These are phyloP conservation scores for Triplophysa tibetana DNA, from an alignment of 2,113 vertebrate species.

Conservation along the genomic window DNA sequence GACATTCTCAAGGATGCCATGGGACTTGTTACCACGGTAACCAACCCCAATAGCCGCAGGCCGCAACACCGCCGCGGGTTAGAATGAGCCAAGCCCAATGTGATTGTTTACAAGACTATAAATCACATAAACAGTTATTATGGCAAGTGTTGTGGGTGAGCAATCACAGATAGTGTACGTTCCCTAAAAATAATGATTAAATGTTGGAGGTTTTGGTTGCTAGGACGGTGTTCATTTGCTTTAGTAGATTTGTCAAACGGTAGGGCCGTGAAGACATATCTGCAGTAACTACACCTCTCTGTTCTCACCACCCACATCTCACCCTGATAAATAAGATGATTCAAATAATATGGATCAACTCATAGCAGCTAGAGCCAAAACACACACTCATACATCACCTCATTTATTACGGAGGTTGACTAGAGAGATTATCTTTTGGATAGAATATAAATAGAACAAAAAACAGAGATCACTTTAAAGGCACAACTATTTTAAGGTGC, in stretches of 20 bases:
- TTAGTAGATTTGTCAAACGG: conserved; percentile 61
- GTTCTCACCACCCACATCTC: conserved; percentile 65
- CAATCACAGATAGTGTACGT: too few relatives aligned
- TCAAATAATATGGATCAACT: conserved; percentile 37
- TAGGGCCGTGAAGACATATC: conserved; percentile 68
- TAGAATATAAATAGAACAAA: too few relatives aligned
- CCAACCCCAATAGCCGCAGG: conserved; percentile 70
- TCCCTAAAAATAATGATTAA: neutral
- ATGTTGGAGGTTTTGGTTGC: conserved; percentile 31
- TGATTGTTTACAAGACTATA: conserved; percentile 7
- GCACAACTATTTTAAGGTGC: neutral
- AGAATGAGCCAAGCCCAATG: conserved; percentile 45
- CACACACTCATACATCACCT: too few relatives aligned
- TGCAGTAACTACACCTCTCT: conserved; percentile 70
- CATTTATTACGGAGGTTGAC: too few relatives aligned
- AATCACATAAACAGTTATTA: neutral
- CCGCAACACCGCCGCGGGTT: conserved; percentile 62
- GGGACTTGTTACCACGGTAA: conserved; percentile 72
- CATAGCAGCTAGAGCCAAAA: neutral
- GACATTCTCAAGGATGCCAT: conserved; percentile 67
- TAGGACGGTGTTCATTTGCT: conserved; percentile 42
- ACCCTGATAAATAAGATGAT: conserved; percentile 44
- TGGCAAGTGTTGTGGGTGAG: too few relatives aligned
- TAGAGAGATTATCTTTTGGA: neutral
- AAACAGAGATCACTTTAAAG: neutral